Evolutionary conservation across 2,797 vertebrate species (phyloP).

Genomic region (Poecile montanus): DNA sequence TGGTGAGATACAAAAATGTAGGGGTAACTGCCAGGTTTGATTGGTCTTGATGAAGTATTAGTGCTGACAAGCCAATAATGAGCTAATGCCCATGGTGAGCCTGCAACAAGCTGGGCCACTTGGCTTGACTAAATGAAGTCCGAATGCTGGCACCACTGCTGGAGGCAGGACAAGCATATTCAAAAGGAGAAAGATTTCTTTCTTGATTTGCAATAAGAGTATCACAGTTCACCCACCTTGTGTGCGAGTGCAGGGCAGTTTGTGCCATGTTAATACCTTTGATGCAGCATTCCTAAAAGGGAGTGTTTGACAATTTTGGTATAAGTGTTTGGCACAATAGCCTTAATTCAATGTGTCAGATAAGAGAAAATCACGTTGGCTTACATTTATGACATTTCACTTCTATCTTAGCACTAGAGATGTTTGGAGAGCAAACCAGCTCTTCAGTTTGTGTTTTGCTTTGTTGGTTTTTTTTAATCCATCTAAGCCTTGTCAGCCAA

Average conservation of each 20-base stretch:
- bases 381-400: conserved; percentile 72
- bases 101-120: not conserved
- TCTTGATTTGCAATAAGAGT: not conserved
- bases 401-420: conserved; percentile 61
- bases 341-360: conserved; percentile 69
- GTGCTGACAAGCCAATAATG: not conserved
- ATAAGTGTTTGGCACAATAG: conserved; percentile 59
- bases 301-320: conserved; percentile 70
- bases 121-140: not conserved
- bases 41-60: not conserved
- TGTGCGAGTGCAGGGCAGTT: not conserved
- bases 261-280: conserved; percentile 41
- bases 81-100: not conserved
- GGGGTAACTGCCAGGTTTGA: not conserved
- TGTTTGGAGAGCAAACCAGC: conserved; percentile 41
- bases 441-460: not conserved
- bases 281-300: conserved; percentile 57
- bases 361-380: conserved; percentile 69
- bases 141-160: not conserved
- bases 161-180: not conserved
- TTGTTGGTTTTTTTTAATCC: not conserved
- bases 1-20: not conserved
- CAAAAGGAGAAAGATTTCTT: not conserved
- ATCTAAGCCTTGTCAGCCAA: conserved; percentile 10
- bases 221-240: not conserved